phyloP scores from a whole-genome alignment of 2,888 invertebrate genomes.

The Lamellibrachia satsuma region DNA sequence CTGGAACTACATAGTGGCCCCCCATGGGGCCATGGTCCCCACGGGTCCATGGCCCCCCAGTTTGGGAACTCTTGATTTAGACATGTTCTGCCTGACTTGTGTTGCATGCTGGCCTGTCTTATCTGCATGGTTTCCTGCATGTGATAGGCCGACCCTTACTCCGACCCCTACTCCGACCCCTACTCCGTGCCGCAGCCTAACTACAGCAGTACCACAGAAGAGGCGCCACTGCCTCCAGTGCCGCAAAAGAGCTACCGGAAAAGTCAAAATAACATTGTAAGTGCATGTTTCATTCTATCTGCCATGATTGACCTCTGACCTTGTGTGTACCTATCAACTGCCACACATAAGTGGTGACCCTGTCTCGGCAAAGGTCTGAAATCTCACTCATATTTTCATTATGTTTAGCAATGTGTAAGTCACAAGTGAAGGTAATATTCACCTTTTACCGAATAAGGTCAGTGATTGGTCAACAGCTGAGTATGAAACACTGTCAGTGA shows the following conservation, averaged over 20 bases:
- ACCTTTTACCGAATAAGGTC: no score
- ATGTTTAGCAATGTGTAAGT: no score
- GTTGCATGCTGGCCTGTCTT: neutral
- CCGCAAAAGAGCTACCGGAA: constrained; percentile 4
- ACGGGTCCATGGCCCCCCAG: neutral
- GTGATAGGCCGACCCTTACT: neutral
- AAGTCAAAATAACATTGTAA: constrained; percentile 1
- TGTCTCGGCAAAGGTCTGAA: no score
- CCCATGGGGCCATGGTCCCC: no score
- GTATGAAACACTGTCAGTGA: no score
- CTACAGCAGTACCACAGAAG: neutral
- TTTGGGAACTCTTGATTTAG: neutral
- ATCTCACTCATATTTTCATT: no score
- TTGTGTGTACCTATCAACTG: neutral
- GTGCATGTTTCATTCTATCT: neutral
- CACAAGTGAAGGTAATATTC: no score
- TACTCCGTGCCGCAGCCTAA: neutral
- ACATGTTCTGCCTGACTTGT: no score
- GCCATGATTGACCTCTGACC: neutral
- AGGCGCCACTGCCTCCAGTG: neutral
- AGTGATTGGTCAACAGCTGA: no score
- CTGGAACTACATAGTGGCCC: no score
- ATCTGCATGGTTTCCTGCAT: neutral
- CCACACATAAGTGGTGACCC: no score
- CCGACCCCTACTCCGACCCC: neutral